Evolutionary conservation across 2,113 vertebrate genomes (phyloP), one percentile per base, ranked within the genome.

Genomic region (Hiodon alosoides): DNA sequence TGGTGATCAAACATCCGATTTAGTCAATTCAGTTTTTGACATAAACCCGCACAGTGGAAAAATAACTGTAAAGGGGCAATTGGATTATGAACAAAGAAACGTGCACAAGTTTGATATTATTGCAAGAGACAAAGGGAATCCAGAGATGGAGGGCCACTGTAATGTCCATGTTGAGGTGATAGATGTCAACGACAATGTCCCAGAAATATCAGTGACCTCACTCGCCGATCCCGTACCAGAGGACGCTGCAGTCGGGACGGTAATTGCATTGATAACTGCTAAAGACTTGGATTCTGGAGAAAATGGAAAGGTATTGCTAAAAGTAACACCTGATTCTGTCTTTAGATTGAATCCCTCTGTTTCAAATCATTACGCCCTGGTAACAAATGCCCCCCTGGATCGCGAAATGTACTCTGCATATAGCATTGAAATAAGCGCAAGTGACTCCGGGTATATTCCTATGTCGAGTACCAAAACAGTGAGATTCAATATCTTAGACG

Each of bases 331-430:
- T 0, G 65, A 81, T 0, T 84, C 92, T 53, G 94, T 94, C 1
- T 98, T 98, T 82, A 83, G 78, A 69, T 83, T 87, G 13, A 95
- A 89, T 78, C 82, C 85, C 0, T 92, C 94, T 0, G 90, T 93
- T 77, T 92, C 94, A 71, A 96, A 97, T 77, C 95, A 95, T 81
- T 98, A 96, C 65, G 94, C 93, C 0, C 80, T 98, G 68, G 85
- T 97, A 57, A 94, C 92, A 10, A 79, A 69, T 46, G 87, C 83
- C 14, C 83, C 77, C 14, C 78, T 95, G 83, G 93, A 95, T 76
- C 84, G 93, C 5, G 94, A 95, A 78, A 72, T 83, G 9, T 80
- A 78, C 51, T 81, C 92, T 4, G 86, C 88, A 52, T 94, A 94
- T 0, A 3, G 66, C 68, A 85, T 95, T 50, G 73, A 88, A 75